phyloP scores from a whole-genome alignment of 2,113 vertebrate species.

The Hymenochirus boettgeri region DNA sequence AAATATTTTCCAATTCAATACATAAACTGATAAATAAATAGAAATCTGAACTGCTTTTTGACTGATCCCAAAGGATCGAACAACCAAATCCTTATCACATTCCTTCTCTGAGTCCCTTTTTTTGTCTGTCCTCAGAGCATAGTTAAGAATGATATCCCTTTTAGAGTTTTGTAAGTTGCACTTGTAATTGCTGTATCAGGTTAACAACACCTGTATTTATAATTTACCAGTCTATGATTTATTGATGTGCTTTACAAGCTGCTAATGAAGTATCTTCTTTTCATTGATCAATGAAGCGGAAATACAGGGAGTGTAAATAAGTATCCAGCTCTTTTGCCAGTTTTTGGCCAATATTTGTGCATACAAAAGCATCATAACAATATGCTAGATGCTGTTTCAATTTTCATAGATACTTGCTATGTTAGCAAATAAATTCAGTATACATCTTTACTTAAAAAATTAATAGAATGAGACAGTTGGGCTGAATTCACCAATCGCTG shows the following conservation, averaged over 20 bases:
- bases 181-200: constrained; percentile 45
- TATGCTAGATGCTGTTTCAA: constrained; percentile 2
- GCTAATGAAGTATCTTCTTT: constrained; percentile 48
- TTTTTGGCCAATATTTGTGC: constrained; percentile 18
- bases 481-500: too few species aligned
- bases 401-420: too few species aligned
- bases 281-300: constrained; percentile 31
- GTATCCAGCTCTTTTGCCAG: constrained; percentile 41
- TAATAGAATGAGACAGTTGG: too few species aligned
- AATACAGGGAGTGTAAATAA: constrained; percentile 37
- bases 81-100: too few species aligned
- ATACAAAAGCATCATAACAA: background rate
- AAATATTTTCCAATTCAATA: too few species aligned
- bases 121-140: background rate
- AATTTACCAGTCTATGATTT: constrained; percentile 50
- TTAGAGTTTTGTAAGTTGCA: constrained; percentile 31
- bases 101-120: background rate
- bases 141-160: constrained; percentile 42
- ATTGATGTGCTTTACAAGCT: constrained; percentile 49
- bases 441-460: too few species aligned
- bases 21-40: too few species aligned
- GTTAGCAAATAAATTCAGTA: too few species aligned
- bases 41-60: too few species aligned
- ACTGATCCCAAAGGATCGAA: too few species aligned
- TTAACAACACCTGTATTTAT: constrained; percentile 49